Evolutionary conservation across 2,888 invertebrate species (phyloP).

Genomic region (Athalia cordata): DNA sequence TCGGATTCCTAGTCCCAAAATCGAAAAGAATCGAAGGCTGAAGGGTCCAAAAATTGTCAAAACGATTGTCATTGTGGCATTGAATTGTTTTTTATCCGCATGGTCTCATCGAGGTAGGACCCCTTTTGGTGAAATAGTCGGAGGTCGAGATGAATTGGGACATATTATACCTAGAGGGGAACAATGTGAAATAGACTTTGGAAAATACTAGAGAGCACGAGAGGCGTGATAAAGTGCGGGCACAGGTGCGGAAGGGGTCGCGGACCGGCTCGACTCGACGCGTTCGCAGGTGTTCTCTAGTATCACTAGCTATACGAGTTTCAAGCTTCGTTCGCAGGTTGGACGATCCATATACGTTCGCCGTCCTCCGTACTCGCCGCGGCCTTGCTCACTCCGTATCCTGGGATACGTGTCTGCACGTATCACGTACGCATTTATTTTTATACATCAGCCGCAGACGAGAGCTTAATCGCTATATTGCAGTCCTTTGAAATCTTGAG

Average conservation of each 20-base stretch:
- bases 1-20: too few relatives aligned
- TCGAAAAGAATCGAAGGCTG: too few relatives aligned
- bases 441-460: not conserved
- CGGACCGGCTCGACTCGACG: conserved; percentile 42
- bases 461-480: too few relatives aligned
- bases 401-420: conserved; percentile 9
- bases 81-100: not conserved
- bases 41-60: too few relatives aligned
- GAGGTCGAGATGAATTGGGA: not conserved
- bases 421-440: not conserved
- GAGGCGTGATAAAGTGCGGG: conserved; percentile 44
- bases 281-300: conserved; percentile 43
- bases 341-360: conserved; percentile 21
- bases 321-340: conserved; percentile 36
- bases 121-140: not conserved
- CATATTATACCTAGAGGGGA: not conserved
- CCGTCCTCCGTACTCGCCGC: too few relatives aligned
- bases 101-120: not conserved
- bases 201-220: conserved; percentile 27
- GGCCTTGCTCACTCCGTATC: too few relatives aligned
- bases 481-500: too few relatives aligned
- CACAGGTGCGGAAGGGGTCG: conserved; percentile 45
- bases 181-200: conserved; percentile 42
- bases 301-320: conserved; percentile 39
- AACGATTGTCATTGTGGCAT: too few relatives aligned